Conservation (phyloP, 2,797 vertebrate species). For the Orestias chungarensis region DNA sequence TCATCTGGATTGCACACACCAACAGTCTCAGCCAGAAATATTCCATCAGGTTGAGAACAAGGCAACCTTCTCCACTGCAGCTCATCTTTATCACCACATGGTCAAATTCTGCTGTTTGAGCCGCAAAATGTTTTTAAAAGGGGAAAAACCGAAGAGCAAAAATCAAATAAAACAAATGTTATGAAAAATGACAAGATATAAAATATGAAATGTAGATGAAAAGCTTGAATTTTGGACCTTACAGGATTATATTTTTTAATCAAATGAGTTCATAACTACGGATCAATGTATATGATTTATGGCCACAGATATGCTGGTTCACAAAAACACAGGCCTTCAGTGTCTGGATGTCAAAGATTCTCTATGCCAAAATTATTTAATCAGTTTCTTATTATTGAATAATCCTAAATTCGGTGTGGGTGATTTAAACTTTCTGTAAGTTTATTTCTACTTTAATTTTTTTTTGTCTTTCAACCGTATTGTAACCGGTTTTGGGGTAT, state of each 20-base stretch:
- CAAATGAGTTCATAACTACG: not conserved
- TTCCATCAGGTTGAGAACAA: slow-evolving; percentile 47
- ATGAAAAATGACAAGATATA: slow-evolving; percentile 1
- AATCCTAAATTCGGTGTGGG: not conserved
- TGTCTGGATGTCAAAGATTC: slow-evolving; percentile 21
- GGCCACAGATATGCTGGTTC: not conserved
- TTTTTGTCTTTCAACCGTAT: not conserved
- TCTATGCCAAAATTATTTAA: not conserved
- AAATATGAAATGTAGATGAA: not conserved
- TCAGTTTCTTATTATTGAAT: not conserved
- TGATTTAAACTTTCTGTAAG: too few relatives aligned
- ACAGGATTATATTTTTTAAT: not conserved
- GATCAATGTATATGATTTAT: not conserved
- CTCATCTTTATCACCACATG: slow-evolving; percentile 18
- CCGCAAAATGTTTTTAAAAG: slow-evolving; percentile 58
- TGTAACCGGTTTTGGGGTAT: not conserved
- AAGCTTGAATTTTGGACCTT: not conserved
- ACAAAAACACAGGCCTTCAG: not conserved
- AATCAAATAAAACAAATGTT: not conserved
- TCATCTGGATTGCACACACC: slow-evolving; percentile 63
- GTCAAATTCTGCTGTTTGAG: slow-evolving; percentile 25
- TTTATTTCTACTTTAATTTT: not conserved
- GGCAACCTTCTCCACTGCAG: slow-evolving; percentile 8
- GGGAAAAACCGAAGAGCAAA: not conserved
- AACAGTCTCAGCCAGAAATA: slow-evolving; percentile 59